Evolutionary conservation across 2,888 invertebrate species (phyloP).

Genomic region (Nemapogon koenigi): DNA sequence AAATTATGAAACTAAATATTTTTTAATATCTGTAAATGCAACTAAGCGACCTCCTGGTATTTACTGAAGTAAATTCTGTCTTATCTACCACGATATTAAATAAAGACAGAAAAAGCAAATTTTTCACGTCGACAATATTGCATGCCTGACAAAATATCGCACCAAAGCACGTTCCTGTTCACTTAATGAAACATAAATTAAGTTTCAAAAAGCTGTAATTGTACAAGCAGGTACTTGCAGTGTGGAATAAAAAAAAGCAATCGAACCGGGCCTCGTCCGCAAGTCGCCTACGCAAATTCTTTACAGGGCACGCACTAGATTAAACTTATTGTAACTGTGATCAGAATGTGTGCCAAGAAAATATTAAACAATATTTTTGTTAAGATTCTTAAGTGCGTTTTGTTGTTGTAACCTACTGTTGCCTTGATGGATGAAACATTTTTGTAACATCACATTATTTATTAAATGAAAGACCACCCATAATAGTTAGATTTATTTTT

Average conservation of each 20-base stretch:
- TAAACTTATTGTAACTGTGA: constrained; percentile 1
- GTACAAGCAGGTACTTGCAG: constrained; percentile 12
- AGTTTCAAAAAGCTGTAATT: constrained; percentile 8
- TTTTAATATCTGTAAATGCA: too few species aligned
- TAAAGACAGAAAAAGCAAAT: too few species aligned
- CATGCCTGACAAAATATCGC: constrained; percentile 5
- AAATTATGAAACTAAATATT: too few species aligned
- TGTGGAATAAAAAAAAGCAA: constrained; percentile 24
- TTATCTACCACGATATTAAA: too few species aligned
- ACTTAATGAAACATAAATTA: constrained; percentile 10
- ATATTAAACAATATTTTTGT: constrained; percentile 4
- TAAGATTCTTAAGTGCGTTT: too few species aligned
- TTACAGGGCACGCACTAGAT: constrained; percentile 21
- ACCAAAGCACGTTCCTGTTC: constrained; percentile 6
- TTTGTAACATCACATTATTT: too few species aligned
- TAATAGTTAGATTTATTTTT: too few species aligned
- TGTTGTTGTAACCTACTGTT: too few species aligned
- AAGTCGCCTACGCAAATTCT: constrained; percentile 49
- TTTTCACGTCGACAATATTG: background rate
- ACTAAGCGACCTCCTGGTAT: too few species aligned
- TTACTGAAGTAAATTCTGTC: too few species aligned
- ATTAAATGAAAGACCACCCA: too few species aligned
- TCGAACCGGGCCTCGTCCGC: constrained; percentile 27
- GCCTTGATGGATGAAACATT: too few species aligned
- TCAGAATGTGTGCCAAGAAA: constrained; percentile 1